Evolutionary conservation across 1,140 invertebrate species (phyloP).

Genomic region (Macrobrachium rosenbergii): DNA sequence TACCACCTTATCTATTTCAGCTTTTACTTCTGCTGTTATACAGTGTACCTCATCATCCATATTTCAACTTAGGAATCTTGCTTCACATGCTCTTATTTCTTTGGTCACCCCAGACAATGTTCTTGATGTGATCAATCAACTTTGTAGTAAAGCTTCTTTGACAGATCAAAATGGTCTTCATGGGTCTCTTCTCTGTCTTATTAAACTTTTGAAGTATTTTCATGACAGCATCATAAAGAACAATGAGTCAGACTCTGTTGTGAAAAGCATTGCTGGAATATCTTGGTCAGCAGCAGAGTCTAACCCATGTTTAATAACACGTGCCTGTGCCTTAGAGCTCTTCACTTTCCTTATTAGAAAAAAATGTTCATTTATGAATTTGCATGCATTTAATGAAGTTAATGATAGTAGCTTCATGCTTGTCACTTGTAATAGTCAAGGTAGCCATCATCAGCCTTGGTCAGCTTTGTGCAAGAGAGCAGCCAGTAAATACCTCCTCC

Average conservation of each 20-base stretch:
- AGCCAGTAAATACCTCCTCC: conserved; percentile 30
- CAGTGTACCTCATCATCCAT: conserved; percentile 75
- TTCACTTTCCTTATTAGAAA: conserved; percentile 26
- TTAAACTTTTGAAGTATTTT: conserved; percentile 54
- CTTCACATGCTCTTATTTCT: conserved; percentile 78
- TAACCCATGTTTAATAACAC: conserved; percentile 66
- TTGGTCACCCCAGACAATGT: conserved; percentile 73
- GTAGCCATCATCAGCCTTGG: conserved; percentile 24
- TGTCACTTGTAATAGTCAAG: conserved; percentile 12
- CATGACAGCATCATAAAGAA: neutral
- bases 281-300: conserved; percentile 46
- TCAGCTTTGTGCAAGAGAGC: conserved; percentile 45
- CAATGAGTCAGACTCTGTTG: conserved; percentile 17
- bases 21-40: conserved; percentile 70
- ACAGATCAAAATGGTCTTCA: conserved; percentile 72
- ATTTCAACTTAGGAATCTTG: conserved; percentile 77
- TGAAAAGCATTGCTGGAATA: conserved; percentile 8
- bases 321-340: conserved; percentile 50
- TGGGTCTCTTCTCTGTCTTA: conserved; percentile 73
- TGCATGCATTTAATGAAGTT: conserved; percentile 15
- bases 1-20: conserved; percentile 66
- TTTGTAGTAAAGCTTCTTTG: conserved; percentile 31
- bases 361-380: neutral
- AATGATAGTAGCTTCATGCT: conserved; percentile 11
- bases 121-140: conserved; percentile 56